Conservation (phyloP, 2,888 invertebrate genomes). For the Cerceris ruficornis region DNA sequence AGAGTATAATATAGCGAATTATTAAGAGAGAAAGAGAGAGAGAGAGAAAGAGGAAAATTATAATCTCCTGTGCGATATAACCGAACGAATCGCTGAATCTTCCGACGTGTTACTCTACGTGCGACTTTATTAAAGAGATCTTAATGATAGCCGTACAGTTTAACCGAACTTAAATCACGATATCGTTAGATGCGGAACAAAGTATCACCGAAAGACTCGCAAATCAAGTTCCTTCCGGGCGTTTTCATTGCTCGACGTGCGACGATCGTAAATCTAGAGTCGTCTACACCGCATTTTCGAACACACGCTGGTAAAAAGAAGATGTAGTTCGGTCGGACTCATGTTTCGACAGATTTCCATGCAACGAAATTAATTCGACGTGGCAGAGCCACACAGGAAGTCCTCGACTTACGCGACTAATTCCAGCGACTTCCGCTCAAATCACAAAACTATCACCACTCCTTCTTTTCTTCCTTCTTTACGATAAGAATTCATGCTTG, state of each 20-base stretch:
- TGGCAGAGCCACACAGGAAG: too few species aligned
- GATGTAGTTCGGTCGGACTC: slow-evolving; percentile 1
- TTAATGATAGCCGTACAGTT: slow-evolving; percentile 14
- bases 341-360: not conserved
- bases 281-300: slow-evolving; percentile 15
- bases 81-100: slow-evolving; percentile 6
- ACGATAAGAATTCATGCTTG: too few species aligned
- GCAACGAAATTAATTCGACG: not conserved
- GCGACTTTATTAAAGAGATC: slow-evolving; percentile 33
- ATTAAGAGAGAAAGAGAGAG: slow-evolving; percentile 28
- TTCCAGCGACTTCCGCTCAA: too few species aligned
- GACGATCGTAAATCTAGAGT: slow-evolving; percentile 27
- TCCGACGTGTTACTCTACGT: slow-evolving; percentile 25
- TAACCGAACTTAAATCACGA: slow-evolving; percentile 14
- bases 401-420: too few species aligned
- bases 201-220: slow-evolving; percentile 17
- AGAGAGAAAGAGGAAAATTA: slow-evolving; percentile 15
- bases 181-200: slow-evolving; percentile 13
- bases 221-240: slow-evolving; percentile 50
- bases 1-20: slow-evolving; percentile 43
- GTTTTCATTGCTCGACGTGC: slow-evolving; percentile 31
- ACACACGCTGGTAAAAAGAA: slow-evolving; percentile 14
- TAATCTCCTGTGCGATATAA: slow-evolving; percentile 16
- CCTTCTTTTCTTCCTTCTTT: too few species aligned
- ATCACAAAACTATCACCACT: too few species aligned